These are phyloP conservation scores for Nephrotoma guestfalica DNA, from an alignment of 2,888 invertebrate genomes.

Conservation along the genomic window DNA sequence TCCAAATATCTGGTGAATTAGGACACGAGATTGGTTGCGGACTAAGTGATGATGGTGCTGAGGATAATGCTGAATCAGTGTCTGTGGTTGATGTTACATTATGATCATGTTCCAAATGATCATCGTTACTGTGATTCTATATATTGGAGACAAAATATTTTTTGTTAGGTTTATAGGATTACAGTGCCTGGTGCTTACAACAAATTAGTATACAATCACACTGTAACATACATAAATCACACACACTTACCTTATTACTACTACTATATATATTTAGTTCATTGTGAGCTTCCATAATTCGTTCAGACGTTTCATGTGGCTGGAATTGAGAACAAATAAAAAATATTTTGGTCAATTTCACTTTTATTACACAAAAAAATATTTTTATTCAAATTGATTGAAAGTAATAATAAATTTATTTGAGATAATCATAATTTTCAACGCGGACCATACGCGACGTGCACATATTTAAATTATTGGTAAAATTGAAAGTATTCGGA, in stretches of 20 bases:
- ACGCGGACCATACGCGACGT: neutral
- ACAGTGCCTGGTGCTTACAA: neutral
- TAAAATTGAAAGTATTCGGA: neutral
- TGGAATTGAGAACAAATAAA: slow-evolving; percentile 12
- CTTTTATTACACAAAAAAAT: slow-evolving; percentile 7
- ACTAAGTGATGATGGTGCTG: slow-evolving; percentile 53
- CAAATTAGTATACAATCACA: neutral
- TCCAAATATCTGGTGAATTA: slow-evolving; percentile 29
- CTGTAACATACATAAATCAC: neutral
- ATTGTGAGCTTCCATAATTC: slow-evolving; percentile 17
- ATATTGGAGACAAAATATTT: neutral
- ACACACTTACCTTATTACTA: slow-evolving; percentile 21
- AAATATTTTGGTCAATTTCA: slow-evolving; percentile 9
- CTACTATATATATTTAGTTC: slow-evolving; percentile 10
- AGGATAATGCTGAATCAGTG: slow-evolving; percentile 52
- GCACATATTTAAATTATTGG: neutral
- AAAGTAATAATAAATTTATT: slow-evolving; percentile 7
- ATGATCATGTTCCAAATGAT: slow-evolving; percentile 1
- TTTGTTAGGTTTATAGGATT: neutral
- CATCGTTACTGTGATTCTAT: slow-evolving; percentile 7
- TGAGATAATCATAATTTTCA: neutral
- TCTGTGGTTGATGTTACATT: slow-evolving; percentile 33
- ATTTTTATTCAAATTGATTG: slow-evolving; percentile 11
- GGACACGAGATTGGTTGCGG: slow-evolving; percentile 39
- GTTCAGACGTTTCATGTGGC: slow-evolving; percentile 20